Conservation (phyloP, 2,888 invertebrate species). For the Alentia gelatinosa region DNA sequence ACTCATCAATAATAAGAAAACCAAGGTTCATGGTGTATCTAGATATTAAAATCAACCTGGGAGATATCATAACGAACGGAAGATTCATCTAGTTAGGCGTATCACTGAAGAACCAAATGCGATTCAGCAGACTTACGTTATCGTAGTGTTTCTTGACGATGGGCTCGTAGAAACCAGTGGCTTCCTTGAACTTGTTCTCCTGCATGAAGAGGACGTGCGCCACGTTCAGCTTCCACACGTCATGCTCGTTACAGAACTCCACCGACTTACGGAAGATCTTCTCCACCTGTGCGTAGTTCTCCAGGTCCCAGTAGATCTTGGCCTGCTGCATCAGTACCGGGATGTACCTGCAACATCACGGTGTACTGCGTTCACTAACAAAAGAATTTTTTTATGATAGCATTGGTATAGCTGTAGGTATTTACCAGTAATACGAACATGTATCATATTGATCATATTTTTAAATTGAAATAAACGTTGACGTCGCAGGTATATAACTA, state of each 20-base stretch:
- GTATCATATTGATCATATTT: too few relatives aligned
- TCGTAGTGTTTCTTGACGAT: conserved; percentile 97
- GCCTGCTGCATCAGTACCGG: conserved; percentile 99
- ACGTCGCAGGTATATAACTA: too few relatives aligned
- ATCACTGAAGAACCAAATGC: too few relatives aligned
- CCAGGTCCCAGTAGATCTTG: conserved; percentile 98
- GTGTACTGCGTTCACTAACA: too few relatives aligned
- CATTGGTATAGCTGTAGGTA: too few relatives aligned
- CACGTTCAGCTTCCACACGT: conserved; percentile 97
- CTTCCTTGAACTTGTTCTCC: conserved; percentile 98
- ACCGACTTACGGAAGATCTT: conserved; percentile 97
- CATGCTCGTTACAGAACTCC: conserved; percentile 98
- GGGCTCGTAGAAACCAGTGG: conserved; percentile 98
- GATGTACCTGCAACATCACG: conserved; percentile 94
- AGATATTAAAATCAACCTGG: too few relatives aligned
- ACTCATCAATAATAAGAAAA: too few relatives aligned
- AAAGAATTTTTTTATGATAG: too few relatives aligned
- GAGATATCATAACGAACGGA: too few relatives aligned
- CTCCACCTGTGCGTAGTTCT: conserved; percentile 97
- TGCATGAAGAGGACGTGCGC: conserved; percentile 99
- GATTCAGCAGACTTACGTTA: conserved; percentile 81
- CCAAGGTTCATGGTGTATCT: too few relatives aligned
- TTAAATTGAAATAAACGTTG: not conserved
- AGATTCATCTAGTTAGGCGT: too few relatives aligned
- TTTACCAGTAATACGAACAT: too few relatives aligned